phyloP scores from a whole-genome alignment of 1,140 invertebrate genomes.

The Oryzaephilus surinamensis region DNA sequence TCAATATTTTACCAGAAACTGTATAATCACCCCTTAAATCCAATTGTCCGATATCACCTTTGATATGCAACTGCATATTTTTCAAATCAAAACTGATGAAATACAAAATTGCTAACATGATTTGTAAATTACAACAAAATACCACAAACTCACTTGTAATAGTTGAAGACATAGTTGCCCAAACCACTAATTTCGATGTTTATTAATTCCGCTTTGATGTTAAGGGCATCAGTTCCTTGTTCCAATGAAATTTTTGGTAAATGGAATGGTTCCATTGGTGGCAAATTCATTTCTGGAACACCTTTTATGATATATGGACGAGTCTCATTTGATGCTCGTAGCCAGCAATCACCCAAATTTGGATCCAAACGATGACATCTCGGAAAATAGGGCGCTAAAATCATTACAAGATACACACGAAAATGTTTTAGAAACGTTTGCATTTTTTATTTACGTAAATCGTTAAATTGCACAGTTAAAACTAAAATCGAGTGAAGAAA shows the following conservation, averaged over 20 bases:
- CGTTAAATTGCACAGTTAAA: too few relatives aligned
- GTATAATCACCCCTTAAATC: slow-evolving; percentile 18
- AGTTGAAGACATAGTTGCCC: slow-evolving; percentile 49
- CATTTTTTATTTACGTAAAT: too few relatives aligned
- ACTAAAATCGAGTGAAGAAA: too few relatives aligned
- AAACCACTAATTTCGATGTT: slow-evolving; percentile 52
- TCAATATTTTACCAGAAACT: slow-evolving; percentile 19
- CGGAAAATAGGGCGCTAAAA: slow-evolving; percentile 47
- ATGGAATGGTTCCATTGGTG: slow-evolving; percentile 50
- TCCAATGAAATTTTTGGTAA: slow-evolving; percentile 52
- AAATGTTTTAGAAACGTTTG: too few relatives aligned
- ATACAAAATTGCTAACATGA: background rate
- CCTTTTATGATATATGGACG: slow-evolving; percentile 48
- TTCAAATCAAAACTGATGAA: slow-evolving; percentile 17
- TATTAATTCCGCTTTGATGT: slow-evolving; percentile 52
- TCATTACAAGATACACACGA: background rate
- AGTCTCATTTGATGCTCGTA: slow-evolving; percentile 45
- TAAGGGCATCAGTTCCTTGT: slow-evolving; percentile 46
- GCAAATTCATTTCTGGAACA: slow-evolving; percentile 51
- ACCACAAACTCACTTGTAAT: slow-evolving; percentile 44
- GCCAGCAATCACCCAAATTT: slow-evolving; percentile 46
- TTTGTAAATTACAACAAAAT: background rate
- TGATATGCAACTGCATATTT: slow-evolving; percentile 17
- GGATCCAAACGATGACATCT: slow-evolving; percentile 49
- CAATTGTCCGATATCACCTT: slow-evolving; percentile 10